A percentile compares a stretch with the other conserved stretches of the same genome.
These are phyloP conservation scores for Anthophora plumipes DNA, from an alignment of 2,888 invertebrate genomes.

Conservation along the genomic window DNA sequence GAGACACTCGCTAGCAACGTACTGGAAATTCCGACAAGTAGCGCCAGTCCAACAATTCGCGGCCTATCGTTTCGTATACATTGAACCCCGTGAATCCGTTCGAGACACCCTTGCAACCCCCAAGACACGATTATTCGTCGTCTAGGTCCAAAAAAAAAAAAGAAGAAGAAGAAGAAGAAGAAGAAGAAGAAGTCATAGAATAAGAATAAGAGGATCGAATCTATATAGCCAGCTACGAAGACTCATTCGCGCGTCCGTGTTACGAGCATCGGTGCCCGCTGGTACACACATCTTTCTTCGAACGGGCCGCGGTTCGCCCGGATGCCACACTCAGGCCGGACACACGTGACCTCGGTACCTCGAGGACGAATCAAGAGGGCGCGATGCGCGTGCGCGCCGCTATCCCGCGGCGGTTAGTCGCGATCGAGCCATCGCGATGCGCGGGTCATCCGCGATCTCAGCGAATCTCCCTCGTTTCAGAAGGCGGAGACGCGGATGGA, in stretches of 20 bases:
- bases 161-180: too few relatives aligned
- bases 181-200: not conserved
- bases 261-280: not conserved
- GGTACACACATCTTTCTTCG: slow-evolving; percentile 19
- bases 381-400: slow-evolving; percentile 29
- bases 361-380: slow-evolving; percentile 27
- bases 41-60: slow-evolving; percentile 70
- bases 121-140: slow-evolving; percentile 10
- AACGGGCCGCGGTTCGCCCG: slow-evolving; percentile 18
- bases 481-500: not conserved
- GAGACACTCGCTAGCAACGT: slow-evolving; percentile 57
- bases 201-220: not conserved
- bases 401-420: slow-evolving; percentile 31
- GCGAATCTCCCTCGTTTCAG: not conserved
- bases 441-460: slow-evolving; percentile 11
- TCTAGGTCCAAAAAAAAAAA: not conserved
- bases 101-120: slow-evolving; percentile 30
- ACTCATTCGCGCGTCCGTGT: not conserved
- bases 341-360: slow-evolving; percentile 29
- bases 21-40: slow-evolving; percentile 69
- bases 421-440: slow-evolving; percentile 44
- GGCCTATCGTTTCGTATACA: not conserved
- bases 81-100: not conserved
- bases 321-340: slow-evolving; percentile 3
- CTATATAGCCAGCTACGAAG: not conserved